phyloP scores from a whole-genome alignment of 2,888 invertebrate genomes.

The Apodemia duryi region DNA sequence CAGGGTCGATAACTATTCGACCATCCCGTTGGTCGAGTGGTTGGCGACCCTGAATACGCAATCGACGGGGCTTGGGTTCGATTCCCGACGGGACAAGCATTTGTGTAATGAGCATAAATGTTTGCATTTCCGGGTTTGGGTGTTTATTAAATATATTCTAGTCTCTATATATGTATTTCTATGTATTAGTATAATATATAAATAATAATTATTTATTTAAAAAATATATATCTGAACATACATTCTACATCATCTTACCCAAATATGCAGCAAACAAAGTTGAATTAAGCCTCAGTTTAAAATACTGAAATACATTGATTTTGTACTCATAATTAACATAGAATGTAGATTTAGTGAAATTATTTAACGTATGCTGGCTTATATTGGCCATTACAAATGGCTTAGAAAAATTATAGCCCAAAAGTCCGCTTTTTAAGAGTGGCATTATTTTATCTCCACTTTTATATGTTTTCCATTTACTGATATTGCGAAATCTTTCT shows the following conservation, averaged over 20 bases:
- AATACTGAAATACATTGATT: slow-evolving; percentile 58
- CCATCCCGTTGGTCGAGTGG: too few relatives aligned
- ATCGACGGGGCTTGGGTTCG: too few relatives aligned
- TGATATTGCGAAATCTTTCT: slow-evolving; percentile 50
- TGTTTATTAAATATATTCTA: too few relatives aligned
- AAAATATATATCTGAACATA: not conserved
- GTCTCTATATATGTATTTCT: too few relatives aligned
- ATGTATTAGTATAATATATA: too few relatives aligned
- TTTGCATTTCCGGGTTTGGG: too few relatives aligned
- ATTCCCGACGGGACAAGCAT: too few relatives aligned
- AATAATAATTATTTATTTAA: too few relatives aligned
- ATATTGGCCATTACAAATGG: slow-evolving; percentile 52
- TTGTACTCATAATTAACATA: slow-evolving; percentile 28
- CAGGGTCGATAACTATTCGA: too few relatives aligned
- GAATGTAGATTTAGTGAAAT: slow-evolving; percentile 32
- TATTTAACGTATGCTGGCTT: slow-evolving; percentile 43
- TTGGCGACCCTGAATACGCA: too few relatives aligned
- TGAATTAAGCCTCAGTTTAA: slow-evolving; percentile 63
- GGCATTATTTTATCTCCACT: slow-evolving; percentile 39
- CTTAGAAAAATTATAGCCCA: slow-evolving; percentile 50
- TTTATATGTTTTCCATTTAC: slow-evolving; percentile 45
- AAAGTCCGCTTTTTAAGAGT: slow-evolving; percentile 47
- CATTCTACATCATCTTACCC: slow-evolving; percentile 41
- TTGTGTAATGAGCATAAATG: too few relatives aligned
- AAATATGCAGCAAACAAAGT: slow-evolving; percentile 57